These are phyloP conservation scores for Morus bassanus DNA, from an alignment of 2,797 vertebrate species.

Conservation along the genomic window DNA sequence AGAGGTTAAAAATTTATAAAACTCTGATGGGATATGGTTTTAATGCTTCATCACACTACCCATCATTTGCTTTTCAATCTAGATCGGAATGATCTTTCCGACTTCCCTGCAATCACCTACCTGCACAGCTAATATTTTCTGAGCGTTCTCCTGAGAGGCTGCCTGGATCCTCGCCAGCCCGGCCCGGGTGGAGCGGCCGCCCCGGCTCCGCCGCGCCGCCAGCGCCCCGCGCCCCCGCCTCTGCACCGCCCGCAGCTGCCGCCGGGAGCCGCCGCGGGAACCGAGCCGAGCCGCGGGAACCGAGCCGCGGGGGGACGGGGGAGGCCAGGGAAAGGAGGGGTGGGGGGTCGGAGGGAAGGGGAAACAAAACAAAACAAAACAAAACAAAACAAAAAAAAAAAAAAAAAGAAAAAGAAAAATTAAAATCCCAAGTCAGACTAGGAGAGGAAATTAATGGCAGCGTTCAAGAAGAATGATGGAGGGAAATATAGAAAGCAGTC, in stretches of 20 bases:
- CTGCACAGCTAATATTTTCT: conserved; percentile 96
- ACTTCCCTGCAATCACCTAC: conserved; percentile 87
- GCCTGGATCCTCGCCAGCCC: conserved; percentile 90
- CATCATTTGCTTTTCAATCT: conserved; percentile 85
- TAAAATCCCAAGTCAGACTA: conserved; percentile 92
- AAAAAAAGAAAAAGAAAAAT: conserved; percentile 57
- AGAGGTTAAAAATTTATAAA: conserved; percentile 85
- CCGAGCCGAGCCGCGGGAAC: no score
- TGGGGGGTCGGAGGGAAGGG: not conserved
- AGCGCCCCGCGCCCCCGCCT: conserved; percentile 83
- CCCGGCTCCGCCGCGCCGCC: conserved; percentile 83
- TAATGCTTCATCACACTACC: conserved; percentile 83
- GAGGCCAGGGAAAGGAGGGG: fast-evolving
- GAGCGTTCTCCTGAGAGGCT: conserved; percentile 89
- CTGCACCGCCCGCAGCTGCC: conserved; percentile 88
- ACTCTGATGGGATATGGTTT: conserved; percentile 82
- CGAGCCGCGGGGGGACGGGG: no score
- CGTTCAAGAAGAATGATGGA: conserved; percentile 99
- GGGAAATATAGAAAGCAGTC: conserved; percentile 99
- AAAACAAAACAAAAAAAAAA: no score
- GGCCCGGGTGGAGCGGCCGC: conserved; percentile 84
- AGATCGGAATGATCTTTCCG: conserved; percentile 79
- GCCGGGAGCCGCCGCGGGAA: no score
- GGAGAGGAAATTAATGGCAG: conserved; percentile 99
- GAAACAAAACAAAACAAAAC: no score